Evolutionary conservation across 2,797 vertebrate genomes (phyloP).

Genomic region (Sternarchorhynchus goeldii): DNA sequence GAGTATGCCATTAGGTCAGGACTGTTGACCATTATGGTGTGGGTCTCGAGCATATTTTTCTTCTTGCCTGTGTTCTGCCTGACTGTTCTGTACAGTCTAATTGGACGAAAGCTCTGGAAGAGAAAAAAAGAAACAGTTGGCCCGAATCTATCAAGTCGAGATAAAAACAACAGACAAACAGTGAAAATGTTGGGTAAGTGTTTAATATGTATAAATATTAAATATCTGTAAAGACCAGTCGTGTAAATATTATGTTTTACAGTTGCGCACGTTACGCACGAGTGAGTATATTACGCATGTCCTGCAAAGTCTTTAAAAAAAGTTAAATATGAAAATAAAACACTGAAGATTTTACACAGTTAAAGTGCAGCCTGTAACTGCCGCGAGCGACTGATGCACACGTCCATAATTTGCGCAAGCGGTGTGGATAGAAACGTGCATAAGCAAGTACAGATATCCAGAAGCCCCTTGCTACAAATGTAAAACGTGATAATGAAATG

Average conservation of each 20-base stretch:
- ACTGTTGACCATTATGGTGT: conserved; percentile 94
- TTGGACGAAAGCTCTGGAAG: conserved; percentile 92
- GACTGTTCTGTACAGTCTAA: conserved; percentile 94
- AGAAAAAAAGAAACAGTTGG: conserved; percentile 81
- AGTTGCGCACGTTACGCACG: conserved; percentile 33
- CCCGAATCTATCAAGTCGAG: conserved; percentile 80
- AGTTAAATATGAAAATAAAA: no score
- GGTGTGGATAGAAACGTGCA: no score
- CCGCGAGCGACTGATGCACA: no score
- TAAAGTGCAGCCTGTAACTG: no score
- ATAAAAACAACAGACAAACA: conserved; percentile 93
- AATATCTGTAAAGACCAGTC: not conserved
- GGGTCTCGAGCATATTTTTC: conserved; percentile 94
- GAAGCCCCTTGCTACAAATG: no score
- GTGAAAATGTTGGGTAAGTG: conserved; percentile 94
- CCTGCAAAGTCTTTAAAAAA: not conserved
- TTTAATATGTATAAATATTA: not conserved
- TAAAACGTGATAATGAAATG: no score
- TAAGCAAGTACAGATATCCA: no score
- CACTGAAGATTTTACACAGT: no score
- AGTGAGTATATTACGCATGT: conserved; percentile 28
- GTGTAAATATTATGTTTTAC: not conserved
- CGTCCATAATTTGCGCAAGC: no score
- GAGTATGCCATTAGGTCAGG: conserved; percentile 92
- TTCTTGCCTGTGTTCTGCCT: conserved; percentile 96